Conservation (phyloP, 2,797 vertebrate species). For the Euphonia xanthogaster region DNA sequence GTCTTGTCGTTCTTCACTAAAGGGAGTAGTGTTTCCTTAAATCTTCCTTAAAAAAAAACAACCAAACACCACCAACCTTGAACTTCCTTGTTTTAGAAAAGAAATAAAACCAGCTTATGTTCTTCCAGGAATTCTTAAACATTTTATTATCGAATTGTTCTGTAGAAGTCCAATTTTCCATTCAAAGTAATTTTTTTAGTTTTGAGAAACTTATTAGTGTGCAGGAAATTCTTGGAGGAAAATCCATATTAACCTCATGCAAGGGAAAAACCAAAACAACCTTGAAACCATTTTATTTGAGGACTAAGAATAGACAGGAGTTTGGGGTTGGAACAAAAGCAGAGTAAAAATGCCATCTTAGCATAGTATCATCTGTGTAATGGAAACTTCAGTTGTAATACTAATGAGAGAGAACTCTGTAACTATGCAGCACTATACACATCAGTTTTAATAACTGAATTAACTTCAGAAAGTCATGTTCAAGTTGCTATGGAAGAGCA, state of each 20-base stretch:
- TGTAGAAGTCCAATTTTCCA: background rate
- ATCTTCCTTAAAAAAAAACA: background rate
- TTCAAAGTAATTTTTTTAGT: background rate
- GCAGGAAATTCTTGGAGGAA: background rate
- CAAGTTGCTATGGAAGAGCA: background rate
- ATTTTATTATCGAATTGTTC: background rate
- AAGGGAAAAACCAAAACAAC: background rate
- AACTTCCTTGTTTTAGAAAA: background rate
- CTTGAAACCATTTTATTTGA: background rate
- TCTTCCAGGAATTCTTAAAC: background rate
- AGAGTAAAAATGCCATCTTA: background rate
- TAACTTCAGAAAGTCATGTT: background rate
- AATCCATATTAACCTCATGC: background rate
- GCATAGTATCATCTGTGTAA: background rate
- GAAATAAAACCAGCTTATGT: background rate
- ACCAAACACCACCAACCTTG: background rate
- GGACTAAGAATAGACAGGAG: background rate
- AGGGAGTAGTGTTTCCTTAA: background rate
- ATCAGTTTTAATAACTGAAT: background rate
- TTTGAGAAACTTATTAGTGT: background rate
- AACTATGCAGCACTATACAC: background rate
- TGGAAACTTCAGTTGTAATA: background rate
- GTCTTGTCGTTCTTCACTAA: background rate
- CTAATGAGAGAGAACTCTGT: background rate
- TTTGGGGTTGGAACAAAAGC: background rate